phyloP scores from a whole-genome alignment of 2,888 invertebrate genomes.

The Allacma fusca region DNA sequence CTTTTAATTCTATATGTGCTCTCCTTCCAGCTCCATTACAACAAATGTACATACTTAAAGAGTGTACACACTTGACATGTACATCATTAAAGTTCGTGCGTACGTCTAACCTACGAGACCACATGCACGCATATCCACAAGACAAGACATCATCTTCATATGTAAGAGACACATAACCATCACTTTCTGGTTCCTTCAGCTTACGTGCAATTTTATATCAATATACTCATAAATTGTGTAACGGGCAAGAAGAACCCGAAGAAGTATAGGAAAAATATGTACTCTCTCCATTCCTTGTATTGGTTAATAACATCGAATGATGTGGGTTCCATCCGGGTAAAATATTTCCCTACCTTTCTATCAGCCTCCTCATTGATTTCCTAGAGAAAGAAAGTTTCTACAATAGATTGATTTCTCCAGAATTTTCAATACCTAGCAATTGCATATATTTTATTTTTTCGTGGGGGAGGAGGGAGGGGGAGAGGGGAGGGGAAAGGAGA shows the following conservation, averaged over 20 bases:
- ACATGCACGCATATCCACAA: background rate
- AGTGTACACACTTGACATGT: background rate
- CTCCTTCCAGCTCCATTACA: background rate
- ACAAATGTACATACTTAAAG: too few species aligned
- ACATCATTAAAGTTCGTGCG: too few species aligned
- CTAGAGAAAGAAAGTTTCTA: slow-evolving; percentile 3
- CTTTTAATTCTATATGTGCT: background rate
- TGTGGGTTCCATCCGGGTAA: slow-evolving; percentile 10
- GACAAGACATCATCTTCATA: slow-evolving; percentile 1
- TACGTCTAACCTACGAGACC: too few species aligned
- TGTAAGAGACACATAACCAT: background rate
- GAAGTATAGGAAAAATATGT: slow-evolving; percentile 6
- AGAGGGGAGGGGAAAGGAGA: background rate
- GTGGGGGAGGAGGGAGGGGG: background rate
- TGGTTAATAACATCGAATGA: slow-evolving; percentile 20
- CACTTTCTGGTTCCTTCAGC: too few species aligned
- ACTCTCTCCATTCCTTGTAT: slow-evolving; percentile 38
- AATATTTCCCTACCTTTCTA: slow-evolving; percentile 23
- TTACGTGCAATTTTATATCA: background rate
- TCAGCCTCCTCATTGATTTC: slow-evolving; percentile 24
- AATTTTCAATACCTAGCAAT: background rate
- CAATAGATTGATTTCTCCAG: background rate
- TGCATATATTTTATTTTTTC: slow-evolving; percentile 1
- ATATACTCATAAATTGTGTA: background rate
- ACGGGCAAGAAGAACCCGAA: background rate